These are phyloP conservation scores for Gnathonemus echidnorhynchus DNA, from an alignment of 2,113 vertebrate species.

Conservation along the genomic window DNA sequence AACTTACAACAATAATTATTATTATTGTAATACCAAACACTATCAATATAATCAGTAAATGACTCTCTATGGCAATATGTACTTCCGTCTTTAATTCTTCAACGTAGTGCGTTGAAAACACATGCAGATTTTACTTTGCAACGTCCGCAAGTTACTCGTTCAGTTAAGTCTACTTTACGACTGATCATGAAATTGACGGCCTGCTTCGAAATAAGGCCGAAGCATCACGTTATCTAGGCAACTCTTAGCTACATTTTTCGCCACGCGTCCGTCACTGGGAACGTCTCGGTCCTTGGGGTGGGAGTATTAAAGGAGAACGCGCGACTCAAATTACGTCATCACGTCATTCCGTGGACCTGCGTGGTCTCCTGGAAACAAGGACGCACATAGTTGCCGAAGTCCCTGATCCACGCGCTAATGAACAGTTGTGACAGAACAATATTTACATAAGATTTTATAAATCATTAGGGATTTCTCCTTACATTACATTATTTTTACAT, in stretches of 20 bases:
- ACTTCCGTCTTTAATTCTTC: background rate
- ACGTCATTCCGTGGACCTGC: background rate
- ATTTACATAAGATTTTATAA: background rate
- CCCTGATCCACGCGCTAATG: slow-evolving; percentile 9
- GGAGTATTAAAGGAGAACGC: background rate
- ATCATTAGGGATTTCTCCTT: background rate
- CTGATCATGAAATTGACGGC: background rate
- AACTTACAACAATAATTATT: background rate
- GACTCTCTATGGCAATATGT: background rate
- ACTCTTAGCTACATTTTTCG: background rate
- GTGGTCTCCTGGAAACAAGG: slow-evolving; percentile 35
- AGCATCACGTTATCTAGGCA: background rate
- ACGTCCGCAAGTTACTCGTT: background rate
- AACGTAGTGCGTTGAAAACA: background rate
- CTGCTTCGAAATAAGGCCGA: background rate
- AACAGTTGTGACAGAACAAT: background rate
- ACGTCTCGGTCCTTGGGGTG: background rate
- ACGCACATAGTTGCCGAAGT: slow-evolving; percentile 27
- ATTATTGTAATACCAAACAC: background rate
- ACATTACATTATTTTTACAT: background rate
- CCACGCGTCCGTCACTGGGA: background rate
- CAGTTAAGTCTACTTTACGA: background rate
- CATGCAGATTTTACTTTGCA: background rate
- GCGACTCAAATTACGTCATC: slow-evolving; percentile 5
- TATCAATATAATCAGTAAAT: background rate